Percentiles rank a stretch among this genome's conserved stretches.
Evolutionary conservation across 1,140 invertebrate species (phyloP).

Genomic region (Lutraria rhynchaena): DNA sequence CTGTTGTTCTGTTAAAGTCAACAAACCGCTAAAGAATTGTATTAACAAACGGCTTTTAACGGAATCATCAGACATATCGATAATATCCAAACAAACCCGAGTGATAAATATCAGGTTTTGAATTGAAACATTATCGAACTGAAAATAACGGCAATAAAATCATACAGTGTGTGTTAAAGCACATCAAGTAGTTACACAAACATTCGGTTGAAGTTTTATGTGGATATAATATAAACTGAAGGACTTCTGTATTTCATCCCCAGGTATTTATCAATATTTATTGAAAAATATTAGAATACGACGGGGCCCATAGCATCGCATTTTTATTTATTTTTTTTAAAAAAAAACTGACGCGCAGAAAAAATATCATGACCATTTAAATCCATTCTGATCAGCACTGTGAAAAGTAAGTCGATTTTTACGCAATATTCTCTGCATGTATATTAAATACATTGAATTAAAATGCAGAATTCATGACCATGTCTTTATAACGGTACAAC

Average conservation of each 20-base stretch:
- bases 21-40: constrained; percentile 16
- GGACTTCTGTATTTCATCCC: neutral
- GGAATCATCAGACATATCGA: constrained; percentile 38
- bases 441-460: no score
- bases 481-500: no score
- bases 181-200: neutral
- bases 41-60: constrained; percentile 30
- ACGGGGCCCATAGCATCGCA: no score
- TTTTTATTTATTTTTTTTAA: no score
- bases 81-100: neutral
- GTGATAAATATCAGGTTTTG: constrained; percentile 13
- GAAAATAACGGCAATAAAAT: neutral
- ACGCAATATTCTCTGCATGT: no score
- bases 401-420: no score
- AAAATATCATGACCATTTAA: no score
- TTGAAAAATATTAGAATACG: neutral
- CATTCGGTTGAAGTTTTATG: neutral
- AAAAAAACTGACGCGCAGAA: no score
- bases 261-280: neutral
- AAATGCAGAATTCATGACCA: no score
- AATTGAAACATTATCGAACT: constrained; percentile 15
- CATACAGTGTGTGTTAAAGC: neutral
- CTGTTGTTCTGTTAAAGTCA: constrained; percentile 51
- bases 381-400: no score
- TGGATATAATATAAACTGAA: neutral